Evolutionary conservation across 1,140 invertebrate species (phyloP), one percentile per base, ranked within the genome.

Genomic region (Dufourea novaeangliae): DNA sequence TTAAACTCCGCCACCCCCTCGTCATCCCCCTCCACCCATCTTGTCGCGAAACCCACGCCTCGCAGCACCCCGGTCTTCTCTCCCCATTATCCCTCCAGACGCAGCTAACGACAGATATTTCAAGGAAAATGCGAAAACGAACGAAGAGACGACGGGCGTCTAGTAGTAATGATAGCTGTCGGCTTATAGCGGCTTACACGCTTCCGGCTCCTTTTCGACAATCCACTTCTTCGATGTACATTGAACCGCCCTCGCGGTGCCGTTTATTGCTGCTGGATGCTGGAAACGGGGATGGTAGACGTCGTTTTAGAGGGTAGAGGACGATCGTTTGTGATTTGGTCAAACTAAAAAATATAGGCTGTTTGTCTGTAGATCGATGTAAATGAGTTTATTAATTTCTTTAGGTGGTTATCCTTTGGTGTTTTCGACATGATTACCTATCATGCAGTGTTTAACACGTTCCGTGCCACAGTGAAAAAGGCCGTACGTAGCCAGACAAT

Each of bases 1-100:
- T 80, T 68, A 82, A 82, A 70, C 78, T 34, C 25, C 64, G 5
- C 29, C 59, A 6, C 61, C 44, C 41, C 27, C 22, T 46, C 70
- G 10, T n/a, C n/a, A n/a, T n/a, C 50, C 70, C 34, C 22, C 41
- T 12, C 0, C 44, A 5, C 20, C 1, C 17, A 6, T 8, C 20
- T 0, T 8, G 44, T 52, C 61, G 32, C 61, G 59, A 25, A 6
- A 25, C 10, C 22, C 37, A 25, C 59, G 29, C n/a, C 8, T 25
- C 46, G 8, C 22, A 14, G 14, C 57, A 34, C 37, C 12, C 44
- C 0, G 59, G 34, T 57, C 57, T 29, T 17, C n/a, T n/a, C n/a
- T n/a, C 14, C 59, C 70, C 52, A 68, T 68, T 69, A 75, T 52
- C 25, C 67, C 32, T 41, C 20, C 22, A 61, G 54, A 76, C 64